Evolutionary conservation across 2,113 vertebrate genomes (phyloP).

Genomic region (Microtus ochrogaster): DNA sequence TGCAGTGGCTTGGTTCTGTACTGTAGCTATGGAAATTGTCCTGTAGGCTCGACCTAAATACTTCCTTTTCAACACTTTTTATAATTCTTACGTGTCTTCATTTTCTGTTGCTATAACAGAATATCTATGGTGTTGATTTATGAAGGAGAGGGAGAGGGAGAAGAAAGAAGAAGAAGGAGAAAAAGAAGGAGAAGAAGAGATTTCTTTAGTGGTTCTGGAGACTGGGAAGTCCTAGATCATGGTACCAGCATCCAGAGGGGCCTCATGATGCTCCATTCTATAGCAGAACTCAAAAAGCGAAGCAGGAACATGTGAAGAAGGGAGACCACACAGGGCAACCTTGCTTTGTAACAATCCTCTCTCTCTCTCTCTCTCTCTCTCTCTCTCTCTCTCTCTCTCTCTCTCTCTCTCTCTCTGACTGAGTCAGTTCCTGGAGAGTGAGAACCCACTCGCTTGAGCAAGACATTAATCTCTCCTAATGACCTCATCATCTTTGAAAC

Average conservation of each 20-base stretch:
- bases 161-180: background rate
- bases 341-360: background rate
- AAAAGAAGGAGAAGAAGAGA: too few species aligned
- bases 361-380: background rate
- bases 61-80: background rate
- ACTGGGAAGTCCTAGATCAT: background rate
- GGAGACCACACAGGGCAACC: background rate
- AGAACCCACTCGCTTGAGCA: background rate
- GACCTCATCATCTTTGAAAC: background rate
- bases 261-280: background rate
- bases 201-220: background rate
- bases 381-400: background rate
- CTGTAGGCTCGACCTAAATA: background rate
- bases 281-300: background rate
- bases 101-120: background rate
- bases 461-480: background rate
- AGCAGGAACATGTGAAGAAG: background rate
- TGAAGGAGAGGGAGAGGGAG: too few species aligned
- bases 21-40: constrained; percentile 7
- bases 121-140: background rate
- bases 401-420: background rate
- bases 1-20: background rate
- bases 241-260: background rate
- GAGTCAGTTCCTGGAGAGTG: background rate
- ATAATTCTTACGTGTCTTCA: background rate